Percentiles rank a stretch among this genome's conserved stretches.
Conservation (phyloP, 2,797 vertebrate genomes). For the Chelon labrosus region DNA sequence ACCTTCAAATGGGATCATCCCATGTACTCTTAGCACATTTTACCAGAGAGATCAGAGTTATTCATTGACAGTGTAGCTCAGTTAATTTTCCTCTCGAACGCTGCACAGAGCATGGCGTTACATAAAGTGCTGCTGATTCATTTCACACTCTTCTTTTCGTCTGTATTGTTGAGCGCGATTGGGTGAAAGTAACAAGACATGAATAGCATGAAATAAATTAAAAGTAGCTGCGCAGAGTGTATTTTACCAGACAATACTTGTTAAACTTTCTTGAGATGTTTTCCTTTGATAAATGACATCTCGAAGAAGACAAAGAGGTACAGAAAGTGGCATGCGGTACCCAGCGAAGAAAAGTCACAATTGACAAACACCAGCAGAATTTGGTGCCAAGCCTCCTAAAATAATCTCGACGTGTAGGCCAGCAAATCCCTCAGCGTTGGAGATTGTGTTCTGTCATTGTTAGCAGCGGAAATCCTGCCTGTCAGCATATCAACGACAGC, state of each 20-base stretch:
- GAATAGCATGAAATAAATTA: too few species aligned
- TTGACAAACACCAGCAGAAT: slow-evolving; percentile 26
- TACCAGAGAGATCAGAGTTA: slow-evolving; percentile 39
- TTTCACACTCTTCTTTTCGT: slow-evolving; percentile 3
- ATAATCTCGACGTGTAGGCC: slow-evolving; percentile 21
- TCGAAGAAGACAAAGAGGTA: neutral
- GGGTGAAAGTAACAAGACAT: too few species aligned
- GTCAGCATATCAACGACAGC: slow-evolving; percentile 22
- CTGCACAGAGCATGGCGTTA: neutral
- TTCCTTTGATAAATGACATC: neutral
- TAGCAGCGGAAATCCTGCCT: slow-evolving; percentile 38
- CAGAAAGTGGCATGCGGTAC: neutral
- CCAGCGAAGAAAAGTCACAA: slow-evolving; percentile 14
- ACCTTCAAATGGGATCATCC: slow-evolving; percentile 32
- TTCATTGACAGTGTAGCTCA: slow-evolving; percentile 50
- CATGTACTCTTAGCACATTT: slow-evolving; percentile 57
- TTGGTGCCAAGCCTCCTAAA: slow-evolving; percentile 23
- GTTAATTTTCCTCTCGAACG: slow-evolving; percentile 27
- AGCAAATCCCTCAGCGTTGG: slow-evolving; percentile 13
- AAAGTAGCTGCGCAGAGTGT: neutral
- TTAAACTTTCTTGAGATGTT: neutral
- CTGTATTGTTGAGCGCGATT: neutral
- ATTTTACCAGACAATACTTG: neutral
- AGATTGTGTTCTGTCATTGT: slow-evolving; percentile 53
- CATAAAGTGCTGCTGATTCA: slow-evolving; percentile 28